Percentiles rank a stretch among this genome's conserved stretches.
phyloP scores from a whole-genome alignment of 2,113 vertebrate species.

The Arothron firmamentum region DNA sequence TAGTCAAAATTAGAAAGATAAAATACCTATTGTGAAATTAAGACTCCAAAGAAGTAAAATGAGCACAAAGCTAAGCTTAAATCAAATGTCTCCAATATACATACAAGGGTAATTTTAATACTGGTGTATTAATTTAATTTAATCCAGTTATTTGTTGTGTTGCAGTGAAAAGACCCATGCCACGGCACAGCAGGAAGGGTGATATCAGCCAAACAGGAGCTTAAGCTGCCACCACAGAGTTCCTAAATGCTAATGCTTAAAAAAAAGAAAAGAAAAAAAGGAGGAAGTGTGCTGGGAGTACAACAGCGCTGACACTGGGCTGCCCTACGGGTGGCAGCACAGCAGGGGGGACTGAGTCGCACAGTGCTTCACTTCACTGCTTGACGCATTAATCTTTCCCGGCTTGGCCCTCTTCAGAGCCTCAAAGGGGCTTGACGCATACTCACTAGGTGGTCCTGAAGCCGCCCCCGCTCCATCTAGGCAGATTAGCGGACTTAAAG shows the following conservation, averaged over 20 bases:
- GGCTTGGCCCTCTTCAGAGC: slow-evolving; percentile 49
- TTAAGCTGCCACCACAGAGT: neutral
- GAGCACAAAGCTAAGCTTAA: too few relatives aligned
- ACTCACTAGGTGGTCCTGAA: slow-evolving; percentile 68
- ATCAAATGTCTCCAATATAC: too few relatives aligned
- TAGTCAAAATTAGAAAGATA: too few relatives aligned
- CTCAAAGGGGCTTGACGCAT: slow-evolving; percentile 51
- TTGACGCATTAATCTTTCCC: slow-evolving; percentile 65
- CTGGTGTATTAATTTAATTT: too few relatives aligned
- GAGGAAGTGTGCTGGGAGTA: neutral
- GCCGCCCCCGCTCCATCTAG: slow-evolving; percentile 39
- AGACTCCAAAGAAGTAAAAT: too few relatives aligned
- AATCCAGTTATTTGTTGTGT: too few relatives aligned
- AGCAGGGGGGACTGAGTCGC: slow-evolving; percentile 57
- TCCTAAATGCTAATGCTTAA: neutral
- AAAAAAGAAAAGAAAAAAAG: neutral
- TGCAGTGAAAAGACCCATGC: too few relatives aligned
- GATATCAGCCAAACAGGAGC: too few relatives aligned
- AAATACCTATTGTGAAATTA: too few relatives aligned
- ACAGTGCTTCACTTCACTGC: slow-evolving; percentile 57
- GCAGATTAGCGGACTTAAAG: slow-evolving; percentile 45
- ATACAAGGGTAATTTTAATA: too few relatives aligned
- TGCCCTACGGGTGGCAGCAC: slow-evolving; percentile 52
- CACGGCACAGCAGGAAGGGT: too few relatives aligned
- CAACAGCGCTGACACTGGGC: slow-evolving; percentile 1